Conservation (phyloP, 2,797 vertebrate genomes). For the Muscicapa comitata region DNA sequence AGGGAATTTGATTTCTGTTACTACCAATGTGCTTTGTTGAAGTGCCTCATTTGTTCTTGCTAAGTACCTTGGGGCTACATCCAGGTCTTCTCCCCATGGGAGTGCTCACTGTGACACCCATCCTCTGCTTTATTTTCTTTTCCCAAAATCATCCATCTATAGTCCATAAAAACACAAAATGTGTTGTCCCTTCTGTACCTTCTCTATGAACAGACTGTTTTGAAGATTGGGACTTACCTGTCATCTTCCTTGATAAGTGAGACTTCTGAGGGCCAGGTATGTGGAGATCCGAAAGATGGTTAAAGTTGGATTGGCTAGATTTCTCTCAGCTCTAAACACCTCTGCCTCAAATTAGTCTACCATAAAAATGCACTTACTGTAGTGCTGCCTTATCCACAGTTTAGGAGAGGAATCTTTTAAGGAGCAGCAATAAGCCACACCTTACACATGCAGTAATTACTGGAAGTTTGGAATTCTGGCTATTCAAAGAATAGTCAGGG, state of each 20-base stretch:
- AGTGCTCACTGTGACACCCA: neutral
- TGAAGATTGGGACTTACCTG: neutral
- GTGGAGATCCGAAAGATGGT: neutral
- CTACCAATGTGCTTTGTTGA: neutral
- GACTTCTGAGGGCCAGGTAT: neutral
- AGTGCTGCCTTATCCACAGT: neutral
- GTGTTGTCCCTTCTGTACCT: neutral
- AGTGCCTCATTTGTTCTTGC: neutral
- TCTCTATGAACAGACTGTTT: neutral
- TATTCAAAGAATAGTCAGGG: neutral
- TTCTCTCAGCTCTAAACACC: neutral
- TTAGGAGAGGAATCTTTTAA: neutral
- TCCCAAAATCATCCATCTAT: neutral
- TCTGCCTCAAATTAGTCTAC: neutral
- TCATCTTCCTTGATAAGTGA: neutral
- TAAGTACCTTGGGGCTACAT: neutral
- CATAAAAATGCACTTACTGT: neutral
- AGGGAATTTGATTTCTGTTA: neutral
- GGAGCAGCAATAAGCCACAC: neutral
- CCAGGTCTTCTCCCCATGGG: neutral
- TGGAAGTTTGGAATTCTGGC: neutral
- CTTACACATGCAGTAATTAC: neutral
- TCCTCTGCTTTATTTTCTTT: neutral
- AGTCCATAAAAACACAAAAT: neutral
- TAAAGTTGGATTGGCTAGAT: neutral